A percentile compares a stretch with the other conserved stretches of the same genome.
Conservation (phyloP, 2,888 invertebrate species). For the Acanthopleura granulata region DNA sequence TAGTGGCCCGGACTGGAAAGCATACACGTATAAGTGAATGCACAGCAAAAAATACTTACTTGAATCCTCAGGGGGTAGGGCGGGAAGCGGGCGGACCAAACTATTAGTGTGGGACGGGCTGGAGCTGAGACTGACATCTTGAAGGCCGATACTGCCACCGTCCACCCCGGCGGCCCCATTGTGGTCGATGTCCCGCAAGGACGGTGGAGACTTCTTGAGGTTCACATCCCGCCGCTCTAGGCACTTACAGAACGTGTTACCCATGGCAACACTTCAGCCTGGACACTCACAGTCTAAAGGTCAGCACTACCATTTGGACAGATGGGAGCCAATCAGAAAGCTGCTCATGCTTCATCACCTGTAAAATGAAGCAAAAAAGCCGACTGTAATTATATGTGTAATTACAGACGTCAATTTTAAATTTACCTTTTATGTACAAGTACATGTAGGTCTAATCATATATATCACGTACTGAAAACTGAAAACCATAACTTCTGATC, state of each 20-base stretch:
- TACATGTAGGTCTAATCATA: too few relatives aligned
- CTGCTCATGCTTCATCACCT: too few relatives aligned
- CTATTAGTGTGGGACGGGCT: not conserved
- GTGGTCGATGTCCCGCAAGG: not conserved
- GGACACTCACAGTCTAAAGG: too few relatives aligned
- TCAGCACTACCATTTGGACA: too few relatives aligned
- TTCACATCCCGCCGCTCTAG: not conserved
- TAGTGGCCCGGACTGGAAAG: not conserved
- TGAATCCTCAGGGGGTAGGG: not conserved
- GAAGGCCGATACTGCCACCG: not conserved
- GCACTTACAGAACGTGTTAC: conserved; percentile 9
- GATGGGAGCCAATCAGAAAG: too few relatives aligned
- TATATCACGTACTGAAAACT: too few relatives aligned
- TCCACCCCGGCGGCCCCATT: not conserved
- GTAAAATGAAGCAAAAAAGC: too few relatives aligned
- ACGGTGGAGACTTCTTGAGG: not conserved
- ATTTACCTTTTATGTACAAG: too few relatives aligned
- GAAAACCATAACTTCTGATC: too few relatives aligned
- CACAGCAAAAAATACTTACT: not conserved
- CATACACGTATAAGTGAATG: not conserved
- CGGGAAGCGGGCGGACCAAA: not conserved
- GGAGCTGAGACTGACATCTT: not conserved
- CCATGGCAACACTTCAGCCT: conserved; percentile 6
- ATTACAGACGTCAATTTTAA: too few relatives aligned
- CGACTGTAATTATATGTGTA: too few relatives aligned